A percentile compares a stretch with the other conserved stretches of the same genome.
Conservation (phyloP, 2,797 vertebrate species). For the Artibeus jamaicensis region DNA sequence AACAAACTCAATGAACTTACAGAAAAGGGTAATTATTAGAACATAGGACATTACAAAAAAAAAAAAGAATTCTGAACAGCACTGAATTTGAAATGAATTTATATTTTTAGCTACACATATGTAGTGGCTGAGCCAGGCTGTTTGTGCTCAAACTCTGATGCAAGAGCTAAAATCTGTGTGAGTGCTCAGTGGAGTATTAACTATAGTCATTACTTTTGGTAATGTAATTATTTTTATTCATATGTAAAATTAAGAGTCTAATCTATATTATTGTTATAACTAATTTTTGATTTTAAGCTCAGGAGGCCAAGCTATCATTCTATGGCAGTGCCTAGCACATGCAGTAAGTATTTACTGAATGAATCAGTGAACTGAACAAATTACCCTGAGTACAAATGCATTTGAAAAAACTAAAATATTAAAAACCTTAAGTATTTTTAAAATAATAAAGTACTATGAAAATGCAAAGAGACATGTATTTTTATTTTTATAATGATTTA, state of each 20-base stretch:
- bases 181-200: not conserved
- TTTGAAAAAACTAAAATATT: not conserved
- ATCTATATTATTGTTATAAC: conserved; percentile 8
- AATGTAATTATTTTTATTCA: not conserved
- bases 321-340: not conserved
- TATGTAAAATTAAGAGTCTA: not conserved
- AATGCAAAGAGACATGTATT: not conserved
- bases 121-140: not conserved
- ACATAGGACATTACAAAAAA: not conserved
- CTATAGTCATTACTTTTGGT: not conserved
- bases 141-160: not conserved
- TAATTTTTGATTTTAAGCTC: conserved; percentile 32
- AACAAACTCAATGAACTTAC: conserved; percentile 15
- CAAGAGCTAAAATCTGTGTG: not conserved
- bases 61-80: not conserved
- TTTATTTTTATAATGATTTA: not conserved
- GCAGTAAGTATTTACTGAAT: not conserved
- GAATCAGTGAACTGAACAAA: not conserved
- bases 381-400: not conserved
- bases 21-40: not conserved
- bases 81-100: not conserved
- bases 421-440: not conserved
- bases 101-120: not conserved
- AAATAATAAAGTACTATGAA: not conserved
- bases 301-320: not conserved